phyloP scores from a whole-genome alignment of 2,888 invertebrate species.

The Zhuqinia jingwanae region DNA sequence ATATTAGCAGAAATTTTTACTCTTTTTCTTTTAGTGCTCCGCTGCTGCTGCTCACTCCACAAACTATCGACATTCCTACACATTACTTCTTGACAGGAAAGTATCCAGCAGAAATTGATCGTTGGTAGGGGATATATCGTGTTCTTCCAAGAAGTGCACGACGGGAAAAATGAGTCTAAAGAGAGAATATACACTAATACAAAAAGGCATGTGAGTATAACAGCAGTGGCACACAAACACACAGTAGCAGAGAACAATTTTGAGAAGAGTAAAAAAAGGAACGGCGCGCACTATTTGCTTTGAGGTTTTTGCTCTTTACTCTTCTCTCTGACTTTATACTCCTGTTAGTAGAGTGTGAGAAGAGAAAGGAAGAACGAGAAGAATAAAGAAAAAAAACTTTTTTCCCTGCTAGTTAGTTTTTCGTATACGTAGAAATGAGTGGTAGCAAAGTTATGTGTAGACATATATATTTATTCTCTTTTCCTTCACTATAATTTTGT shows the following conservation, averaged over 20 bases:
- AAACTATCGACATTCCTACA: constrained; percentile 53
- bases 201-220: too few species aligned
- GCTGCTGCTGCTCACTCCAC: neutral
- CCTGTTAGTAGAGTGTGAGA: neutral
- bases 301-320: constrained; percentile 52
- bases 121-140: constrained; percentile 37
- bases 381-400: constrained; percentile 7
- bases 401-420: constrained; percentile 22
- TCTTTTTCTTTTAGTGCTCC: too few species aligned
- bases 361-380: constrained; percentile 3
- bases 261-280: constrained; percentile 14
- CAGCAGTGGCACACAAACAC: too few species aligned
- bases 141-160: constrained; percentile 11
- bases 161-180: neutral
- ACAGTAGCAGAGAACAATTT: neutral
- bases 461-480: too few species aligned
- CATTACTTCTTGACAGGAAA: constrained; percentile 57
- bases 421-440: neutral
- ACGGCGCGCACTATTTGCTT: constrained; percentile 52
- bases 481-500: neutral
- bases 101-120: constrained; percentile 66
- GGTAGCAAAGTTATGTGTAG: neutral
- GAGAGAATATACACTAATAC: neutral
- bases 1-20: neutral
- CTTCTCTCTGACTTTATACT: neutral